These are phyloP conservation scores for Caenorhabditis doughertyi DNA, from an alignment of 2,888 invertebrate genomes.

Conservation along the genomic window DNA sequence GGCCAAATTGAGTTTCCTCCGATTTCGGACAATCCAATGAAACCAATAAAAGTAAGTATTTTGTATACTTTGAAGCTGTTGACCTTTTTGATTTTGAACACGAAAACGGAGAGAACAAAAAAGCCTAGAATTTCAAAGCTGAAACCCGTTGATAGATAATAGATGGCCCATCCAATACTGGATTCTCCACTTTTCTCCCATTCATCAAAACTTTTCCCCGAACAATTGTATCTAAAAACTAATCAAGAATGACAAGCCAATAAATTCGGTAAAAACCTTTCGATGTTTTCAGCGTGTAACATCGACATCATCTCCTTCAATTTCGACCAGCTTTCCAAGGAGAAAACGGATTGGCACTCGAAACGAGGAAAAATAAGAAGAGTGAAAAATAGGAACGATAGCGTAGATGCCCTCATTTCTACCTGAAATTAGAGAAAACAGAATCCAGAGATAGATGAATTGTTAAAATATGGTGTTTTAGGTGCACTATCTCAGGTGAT, in stretches of 20 bases:
- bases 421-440: too few relatives aligned
- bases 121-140: background rate
- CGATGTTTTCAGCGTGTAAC: background rate
- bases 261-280: background rate
- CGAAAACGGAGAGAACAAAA: background rate
- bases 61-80: background rate
- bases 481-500: too few relatives aligned
- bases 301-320: background rate
- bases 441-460: too few relatives aligned
- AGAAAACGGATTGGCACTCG: background rate
- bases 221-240: slow-evolving; percentile 7
- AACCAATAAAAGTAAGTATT: background rate
- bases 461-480: too few relatives aligned
- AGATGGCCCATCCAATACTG: background rate
- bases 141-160: background rate
- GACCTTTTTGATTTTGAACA: background rate
- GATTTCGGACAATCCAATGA: background rate
- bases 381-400: background rate
- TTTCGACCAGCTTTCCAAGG: background rate
- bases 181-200: slow-evolving; percentile 1
- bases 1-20: slow-evolving; percentile 12
- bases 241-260: background rate
- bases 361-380: background rate
- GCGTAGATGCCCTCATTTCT: too few relatives aligned
- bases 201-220: background rate